These are phyloP conservation scores for Cinclus cinclus DNA, from an alignment of 2,113 vertebrate species.

Conservation along the genomic window DNA sequence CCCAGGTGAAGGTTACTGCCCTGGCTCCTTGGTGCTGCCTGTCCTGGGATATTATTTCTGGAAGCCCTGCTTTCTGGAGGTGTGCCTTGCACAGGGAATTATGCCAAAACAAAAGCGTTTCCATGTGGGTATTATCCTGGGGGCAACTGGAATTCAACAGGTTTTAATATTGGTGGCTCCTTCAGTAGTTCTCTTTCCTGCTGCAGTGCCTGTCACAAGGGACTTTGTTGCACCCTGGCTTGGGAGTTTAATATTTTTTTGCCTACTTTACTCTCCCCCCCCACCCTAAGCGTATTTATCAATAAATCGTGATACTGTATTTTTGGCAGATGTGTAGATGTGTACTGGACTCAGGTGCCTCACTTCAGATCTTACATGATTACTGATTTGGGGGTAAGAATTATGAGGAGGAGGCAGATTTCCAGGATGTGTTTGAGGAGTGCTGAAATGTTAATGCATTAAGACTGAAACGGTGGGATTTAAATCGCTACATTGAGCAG, in stretches of 20 bases:
- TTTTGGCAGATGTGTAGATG: not conserved
- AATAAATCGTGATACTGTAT: not conserved
- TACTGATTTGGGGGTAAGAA: not conserved
- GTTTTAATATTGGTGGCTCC: not conserved
- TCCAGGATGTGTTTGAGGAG: slow-evolving; percentile 2
- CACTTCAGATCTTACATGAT: not conserved
- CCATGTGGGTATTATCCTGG: not conserved
- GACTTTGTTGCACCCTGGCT: not conserved
- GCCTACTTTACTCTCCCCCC: not conserved
- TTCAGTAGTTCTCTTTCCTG: not conserved
- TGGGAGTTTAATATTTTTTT: not conserved
- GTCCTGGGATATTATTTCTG: not conserved
- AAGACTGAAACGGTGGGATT: slow-evolving; percentile 46
- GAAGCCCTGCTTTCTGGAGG: not conserved
- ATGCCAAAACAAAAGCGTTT: not conserved
- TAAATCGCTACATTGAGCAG: slow-evolving; percentile 26
- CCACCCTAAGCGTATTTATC: not conserved
- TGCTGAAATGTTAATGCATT: slow-evolving; percentile 30
- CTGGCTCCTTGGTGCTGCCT: not conserved
- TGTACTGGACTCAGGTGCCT: not conserved
- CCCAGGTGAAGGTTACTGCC: not conserved
- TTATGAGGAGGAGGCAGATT: not conserved
- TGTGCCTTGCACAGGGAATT: not conserved
- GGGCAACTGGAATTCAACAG: not conserved
- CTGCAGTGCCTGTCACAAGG: not conserved